Base-by-base conservation (phyloP, 1,140 invertebrate genomes). In the Idris sp. region DNA sequence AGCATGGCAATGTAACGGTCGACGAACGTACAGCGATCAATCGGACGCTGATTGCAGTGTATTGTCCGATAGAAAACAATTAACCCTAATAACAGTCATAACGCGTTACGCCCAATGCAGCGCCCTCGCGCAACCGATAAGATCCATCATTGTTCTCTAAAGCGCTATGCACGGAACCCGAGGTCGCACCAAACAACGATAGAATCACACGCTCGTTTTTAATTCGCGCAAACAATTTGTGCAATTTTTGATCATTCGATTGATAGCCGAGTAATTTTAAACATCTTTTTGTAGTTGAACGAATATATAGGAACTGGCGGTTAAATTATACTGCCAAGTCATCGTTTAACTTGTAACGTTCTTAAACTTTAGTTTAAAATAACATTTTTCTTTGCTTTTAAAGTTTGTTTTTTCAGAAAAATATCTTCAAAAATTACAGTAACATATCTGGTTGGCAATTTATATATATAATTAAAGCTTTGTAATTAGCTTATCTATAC, bases 11-110 rank as follows among this genome's bases (percentile, higher is more conserved):
- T 69, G 68, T 75, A 78, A 78, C 73, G 73, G 68, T 68, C 72
- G 62, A 65, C 72, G 68, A 71, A 65, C 75, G 67, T 48, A 22
- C 19, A 33, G 35, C 62, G 53, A 78, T 78, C 76, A 78, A 78
- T 78, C 61, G 51, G 59, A 62, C 40, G 67, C 58, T 78, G 67
- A 73, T 73, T 76, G 74, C 62, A 67, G 69, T 46, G 76, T 73
- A 75, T 78, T 75, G 72, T 78, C 61, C 68, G 73, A 64, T 67
- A 62, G 76, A 78, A 78, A 78, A 75, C 73, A 78, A 78, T 78
- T 75, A 78, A 75, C 76, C 59, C 49, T 78, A 78, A 78, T 78
- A 78, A 75, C 68, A 78, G 76, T 78, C 68, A 75, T 78, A 78
- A 75, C 72, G 56, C 72, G 72, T 78, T 59, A 64, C 76, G 72